These are phyloP conservation scores for Trachurus trachurus DNA, from an alignment of 2,797 vertebrate genomes.

Conservation along the genomic window DNA sequence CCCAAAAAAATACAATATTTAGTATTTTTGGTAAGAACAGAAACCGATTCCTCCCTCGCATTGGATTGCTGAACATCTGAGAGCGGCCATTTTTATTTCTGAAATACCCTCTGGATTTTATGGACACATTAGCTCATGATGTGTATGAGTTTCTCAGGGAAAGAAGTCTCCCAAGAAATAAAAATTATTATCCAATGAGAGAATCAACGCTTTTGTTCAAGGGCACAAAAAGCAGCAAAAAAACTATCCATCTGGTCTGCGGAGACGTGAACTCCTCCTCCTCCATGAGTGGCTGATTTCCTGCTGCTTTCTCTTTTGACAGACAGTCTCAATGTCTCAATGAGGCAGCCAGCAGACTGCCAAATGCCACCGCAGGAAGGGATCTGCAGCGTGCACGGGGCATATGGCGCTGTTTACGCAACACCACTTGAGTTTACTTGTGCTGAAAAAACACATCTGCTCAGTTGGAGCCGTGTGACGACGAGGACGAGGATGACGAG, in stretches of 20 bases:
- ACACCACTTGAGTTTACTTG: slow-evolving; percentile 47
- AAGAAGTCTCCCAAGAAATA: background rate
- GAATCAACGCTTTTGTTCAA: background rate
- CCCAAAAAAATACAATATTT: too few species aligned
- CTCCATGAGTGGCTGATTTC: background rate
- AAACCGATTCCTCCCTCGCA: too few species aligned
- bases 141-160: background rate
- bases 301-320: slow-evolving; percentile 26
- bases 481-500: background rate
- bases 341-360: background rate
- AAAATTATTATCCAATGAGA: background rate
- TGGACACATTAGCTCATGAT: too few species aligned
- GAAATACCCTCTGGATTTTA: background rate
- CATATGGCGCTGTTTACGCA: slow-evolving; percentile 55
- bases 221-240: background rate
- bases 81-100: too few species aligned
- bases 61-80: too few species aligned
- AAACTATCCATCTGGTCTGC: background rate
- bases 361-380: slow-evolving; percentile 15
- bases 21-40: too few species aligned
- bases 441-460: slow-evolving; percentile 61
- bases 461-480: background rate
- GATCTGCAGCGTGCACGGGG: background rate
- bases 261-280: background rate
- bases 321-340: slow-evolving; percentile 1